phyloP scores from a whole-genome alignment of 1,140 invertebrate species.

The Drosophila prosaltans region DNA sequence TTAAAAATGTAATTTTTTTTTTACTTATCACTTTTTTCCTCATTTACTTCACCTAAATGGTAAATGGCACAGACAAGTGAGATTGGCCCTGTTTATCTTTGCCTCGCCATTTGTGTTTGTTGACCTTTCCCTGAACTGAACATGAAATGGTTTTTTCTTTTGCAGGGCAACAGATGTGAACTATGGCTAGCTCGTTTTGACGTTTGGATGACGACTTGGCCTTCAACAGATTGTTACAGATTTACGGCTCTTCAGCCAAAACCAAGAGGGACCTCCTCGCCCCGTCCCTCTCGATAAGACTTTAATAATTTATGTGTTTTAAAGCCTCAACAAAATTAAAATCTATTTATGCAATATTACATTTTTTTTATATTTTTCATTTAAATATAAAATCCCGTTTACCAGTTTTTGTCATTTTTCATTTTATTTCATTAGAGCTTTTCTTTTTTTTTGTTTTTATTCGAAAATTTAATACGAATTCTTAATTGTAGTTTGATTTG shows the following conservation, averaged over 20 bases:
- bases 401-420: no score
- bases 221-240: constrained; percentile 1
- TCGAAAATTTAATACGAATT: no score
- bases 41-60: background rate
- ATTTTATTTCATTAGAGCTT: no score
- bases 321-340: no score
- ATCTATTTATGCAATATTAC: no score
- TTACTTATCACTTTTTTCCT: background rate
- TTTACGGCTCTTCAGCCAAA: background rate
- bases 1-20: background rate
- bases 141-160: background rate
- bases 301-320: background rate
- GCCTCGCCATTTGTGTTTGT: background rate
- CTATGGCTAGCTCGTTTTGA: constrained; percentile 9
- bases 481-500: no score
- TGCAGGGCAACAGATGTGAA: constrained; percentile 2
- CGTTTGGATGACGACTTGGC: background rate
- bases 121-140: background rate
- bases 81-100: background rate
- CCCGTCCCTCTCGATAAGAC: background rate
- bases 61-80: background rate
- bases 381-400: no score
- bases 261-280: background rate
- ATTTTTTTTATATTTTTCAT: no score
- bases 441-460: no score